Evolutionary conservation across 2,113 vertebrate genomes (phyloP), one percentile per base, ranked within the genome.

Genomic region (Tachuris rubrigastra): DNA sequence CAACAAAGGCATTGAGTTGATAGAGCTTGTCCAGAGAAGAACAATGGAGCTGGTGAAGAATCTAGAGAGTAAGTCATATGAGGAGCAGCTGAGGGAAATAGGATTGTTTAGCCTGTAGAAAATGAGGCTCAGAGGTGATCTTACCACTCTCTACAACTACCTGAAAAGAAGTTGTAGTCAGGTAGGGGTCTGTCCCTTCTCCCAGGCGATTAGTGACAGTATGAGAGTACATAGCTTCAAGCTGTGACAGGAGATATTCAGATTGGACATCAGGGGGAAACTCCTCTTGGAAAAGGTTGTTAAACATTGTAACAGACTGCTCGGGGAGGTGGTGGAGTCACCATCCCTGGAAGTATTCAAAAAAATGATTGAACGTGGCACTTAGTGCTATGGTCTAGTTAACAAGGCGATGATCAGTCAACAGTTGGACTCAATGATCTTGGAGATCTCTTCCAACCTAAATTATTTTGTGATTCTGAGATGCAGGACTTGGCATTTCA

Each of bases 141-240:
- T 35, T 49, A 12, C 25, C 16, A 35, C 14, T 35, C 30, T 47
- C 49, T 65, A 27, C 7, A 35, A 4, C 13, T 49, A 35, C 35
- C 58, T 31, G 14, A 31, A 41, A 65, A 35, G 24, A 22, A 2
- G 11, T 8, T 55, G n/a, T 55, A 42, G 10, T 16, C 27, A 18
- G 16, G 13, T 41, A 10, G 25, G 5, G 6, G 3, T 25, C 31
- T 14, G 21, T 49, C 21, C 56, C 7, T 65, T 9, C 11, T 63
- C 30, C 16, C 25, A 56, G 14, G 11, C 4, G 21, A 12, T 28
- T 33, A 27, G 35, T 22, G 58, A 25, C 41, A 56, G 13, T 8
- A 35, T 0, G 0, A 56, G 9, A 72, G 14, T 30, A 49, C 6
- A 6, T 9, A 16, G 49, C 14, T 5, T 2, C 58, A 72, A 35